Conservation (phyloP, 2,797 vertebrate genomes). For the Champsocephalus gunnari region DNA sequence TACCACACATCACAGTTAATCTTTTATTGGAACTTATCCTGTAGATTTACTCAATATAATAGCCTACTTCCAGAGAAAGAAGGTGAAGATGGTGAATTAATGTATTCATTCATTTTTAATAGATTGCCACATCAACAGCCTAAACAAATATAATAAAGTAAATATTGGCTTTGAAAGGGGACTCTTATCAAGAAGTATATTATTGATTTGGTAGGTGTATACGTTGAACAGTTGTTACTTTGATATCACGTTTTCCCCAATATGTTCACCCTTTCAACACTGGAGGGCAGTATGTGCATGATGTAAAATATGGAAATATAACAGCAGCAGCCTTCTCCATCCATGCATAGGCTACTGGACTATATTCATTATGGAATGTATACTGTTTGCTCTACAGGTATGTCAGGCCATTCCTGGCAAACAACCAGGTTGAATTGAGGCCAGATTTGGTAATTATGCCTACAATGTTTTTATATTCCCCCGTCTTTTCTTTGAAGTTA, state of each 20-base stretch:
- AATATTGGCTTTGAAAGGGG: neutral
- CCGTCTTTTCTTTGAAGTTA: neutral
- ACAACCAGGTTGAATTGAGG: neutral
- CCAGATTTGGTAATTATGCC: neutral
- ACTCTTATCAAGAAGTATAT: neutral
- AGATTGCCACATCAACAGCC: neutral
- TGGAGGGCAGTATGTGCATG: conserved; percentile 77
- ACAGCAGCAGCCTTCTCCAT: conserved; percentile 3
- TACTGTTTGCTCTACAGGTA: neutral
- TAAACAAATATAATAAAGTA: neutral
- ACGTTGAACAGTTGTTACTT: neutral
- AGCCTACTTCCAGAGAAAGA: neutral
- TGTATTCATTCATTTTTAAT: neutral
- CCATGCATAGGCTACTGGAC: neutral
- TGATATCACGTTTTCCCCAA: neutral
- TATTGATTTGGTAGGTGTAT: neutral
- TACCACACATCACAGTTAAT: neutral
- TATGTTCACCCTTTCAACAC: conserved; percentile 44
- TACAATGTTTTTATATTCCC: neutral
- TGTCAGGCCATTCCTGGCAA: too few species aligned
- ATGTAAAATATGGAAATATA: conserved; percentile 4
- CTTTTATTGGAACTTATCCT: neutral
- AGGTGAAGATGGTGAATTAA: neutral
- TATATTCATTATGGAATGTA: neutral
- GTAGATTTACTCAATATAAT: neutral